phyloP scores from a whole-genome alignment of 2,797 vertebrate species.

The Anguilla marmorata region DNA sequence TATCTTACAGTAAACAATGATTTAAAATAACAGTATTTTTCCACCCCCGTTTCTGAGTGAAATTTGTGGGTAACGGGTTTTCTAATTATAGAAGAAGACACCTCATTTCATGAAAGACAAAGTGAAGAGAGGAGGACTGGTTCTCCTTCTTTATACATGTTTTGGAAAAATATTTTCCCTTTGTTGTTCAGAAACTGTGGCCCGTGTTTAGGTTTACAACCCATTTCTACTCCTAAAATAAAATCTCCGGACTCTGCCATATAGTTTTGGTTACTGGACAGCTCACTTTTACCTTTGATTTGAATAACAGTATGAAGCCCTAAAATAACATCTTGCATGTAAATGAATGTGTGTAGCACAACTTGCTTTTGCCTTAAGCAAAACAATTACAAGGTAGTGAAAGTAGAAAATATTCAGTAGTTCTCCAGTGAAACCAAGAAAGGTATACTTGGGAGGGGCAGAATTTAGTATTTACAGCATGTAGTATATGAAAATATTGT shows the following conservation, averaged over 20 bases:
- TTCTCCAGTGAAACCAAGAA: neutral
- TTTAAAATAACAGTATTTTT: neutral
- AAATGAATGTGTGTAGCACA: neutral
- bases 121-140: slow-evolving; percentile 32
- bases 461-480: neutral
- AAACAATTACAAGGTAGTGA: neutral
- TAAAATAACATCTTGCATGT: too few relatives aligned
- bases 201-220: neutral
- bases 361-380: neutral
- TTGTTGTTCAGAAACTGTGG: neutral
- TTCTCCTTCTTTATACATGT: slow-evolving; percentile 15
- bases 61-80: slow-evolving; percentile 21
- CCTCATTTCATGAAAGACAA: slow-evolving; percentile 8
- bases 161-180: slow-evolving; percentile 32
- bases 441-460: neutral
- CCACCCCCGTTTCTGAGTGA: slow-evolving; percentile 28
- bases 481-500: neutral
- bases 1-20: neutral
- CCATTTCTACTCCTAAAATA: neutral
- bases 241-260: neutral
- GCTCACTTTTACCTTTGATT: neutral
- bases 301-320: neutral
- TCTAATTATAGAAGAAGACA: slow-evolving; percentile 37
- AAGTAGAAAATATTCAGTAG: neutral
- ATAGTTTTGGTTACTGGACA: neutral